Evolutionary conservation across 1,140 invertebrate genomes (phyloP).

Genomic region (Hyposmocoma kahamanoa): DNA sequence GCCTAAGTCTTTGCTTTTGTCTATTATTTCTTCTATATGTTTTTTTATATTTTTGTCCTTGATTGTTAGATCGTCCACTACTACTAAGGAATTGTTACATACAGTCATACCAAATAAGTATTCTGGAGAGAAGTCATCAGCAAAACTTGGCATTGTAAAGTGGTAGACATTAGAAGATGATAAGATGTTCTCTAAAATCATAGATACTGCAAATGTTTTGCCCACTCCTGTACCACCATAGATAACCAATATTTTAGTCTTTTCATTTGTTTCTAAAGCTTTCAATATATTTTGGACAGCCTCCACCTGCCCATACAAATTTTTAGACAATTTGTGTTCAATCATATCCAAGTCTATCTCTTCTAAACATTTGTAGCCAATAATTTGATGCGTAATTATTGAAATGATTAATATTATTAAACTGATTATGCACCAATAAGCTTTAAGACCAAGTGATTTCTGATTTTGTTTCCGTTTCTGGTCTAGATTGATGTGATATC

Average conservation of each 20-base stretch:
- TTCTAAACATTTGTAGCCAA: slow-evolving; percentile 38
- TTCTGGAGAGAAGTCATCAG: slow-evolving; percentile 30
- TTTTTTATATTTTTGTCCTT: slow-evolving; percentile 29
- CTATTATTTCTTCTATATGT: slow-evolving; percentile 29
- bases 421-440: no score
- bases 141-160: slow-evolving; percentile 48
- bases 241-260: slow-evolving; percentile 46
- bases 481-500: no score
- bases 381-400: slow-evolving; percentile 20
- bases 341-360: slow-evolving; percentile 28
- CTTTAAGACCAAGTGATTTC: no score
- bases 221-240: slow-evolving; percentile 63
- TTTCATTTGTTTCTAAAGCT: slow-evolving; percentile 26
- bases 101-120: slow-evolving; percentile 40
- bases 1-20: slow-evolving; percentile 35
- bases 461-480: no score
- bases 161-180: slow-evolving; percentile 51
- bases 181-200: slow-evolving; percentile 37
- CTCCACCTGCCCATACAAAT: slow-evolving; percentile 46
- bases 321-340: slow-evolving; percentile 31
- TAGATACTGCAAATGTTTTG: slow-evolving; percentile 47
- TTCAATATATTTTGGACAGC: slow-evolving; percentile 35
- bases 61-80: slow-evolving; percentile 48
- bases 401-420: background rate
- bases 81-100: slow-evolving; percentile 41